Percentiles rank a stretch among this genome's conserved stretches.
Evolutionary conservation across 2,888 invertebrate species (phyloP).

Genomic region (Boloria euphrosyne): DNA sequence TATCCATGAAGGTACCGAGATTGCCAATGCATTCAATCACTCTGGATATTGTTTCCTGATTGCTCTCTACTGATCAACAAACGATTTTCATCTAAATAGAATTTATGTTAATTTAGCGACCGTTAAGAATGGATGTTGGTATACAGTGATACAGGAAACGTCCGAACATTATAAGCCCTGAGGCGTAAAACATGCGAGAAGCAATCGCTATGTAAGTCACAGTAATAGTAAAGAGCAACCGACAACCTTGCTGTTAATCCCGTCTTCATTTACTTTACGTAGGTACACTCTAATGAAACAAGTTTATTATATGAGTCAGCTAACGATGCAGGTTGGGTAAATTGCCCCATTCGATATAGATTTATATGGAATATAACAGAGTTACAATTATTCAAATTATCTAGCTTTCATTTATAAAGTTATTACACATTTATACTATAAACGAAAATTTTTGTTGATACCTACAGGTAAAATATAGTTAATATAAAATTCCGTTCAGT

Average conservation of each 20-base stretch:
- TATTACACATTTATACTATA: too few species aligned
- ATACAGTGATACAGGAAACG: constrained; percentile 77
- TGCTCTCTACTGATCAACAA: constrained; percentile 47
- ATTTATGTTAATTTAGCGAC: constrained; percentile 72
- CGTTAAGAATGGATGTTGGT: constrained; percentile 63
- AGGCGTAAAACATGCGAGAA: constrained; percentile 71
- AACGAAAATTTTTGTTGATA: too few species aligned
- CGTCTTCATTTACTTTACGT: constrained; percentile 4
- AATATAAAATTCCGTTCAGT: too few species aligned
- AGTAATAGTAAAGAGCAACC: constrained; percentile 77
- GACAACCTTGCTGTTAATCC: constrained; percentile 35
- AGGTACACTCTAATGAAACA: not conserved
- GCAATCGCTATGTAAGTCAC: constrained; percentile 68
- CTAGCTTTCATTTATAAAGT: too few species aligned
- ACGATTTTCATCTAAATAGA: constrained; percentile 65
- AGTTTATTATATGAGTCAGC: not conserved
- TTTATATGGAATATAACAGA: too few species aligned
- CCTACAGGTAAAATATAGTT: too few species aligned
- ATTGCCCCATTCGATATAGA: too few species aligned
- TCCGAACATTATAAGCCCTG: constrained; percentile 69
- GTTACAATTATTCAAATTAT: too few species aligned
- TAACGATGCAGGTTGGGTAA: too few species aligned
- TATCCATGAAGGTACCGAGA: constrained; percentile 35
- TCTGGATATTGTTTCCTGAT: constrained; percentile 58
- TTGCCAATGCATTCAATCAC: constrained; percentile 46